Conservation (phyloP, 2,113 vertebrate genomes). For the Calonectris borealis region DNA sequence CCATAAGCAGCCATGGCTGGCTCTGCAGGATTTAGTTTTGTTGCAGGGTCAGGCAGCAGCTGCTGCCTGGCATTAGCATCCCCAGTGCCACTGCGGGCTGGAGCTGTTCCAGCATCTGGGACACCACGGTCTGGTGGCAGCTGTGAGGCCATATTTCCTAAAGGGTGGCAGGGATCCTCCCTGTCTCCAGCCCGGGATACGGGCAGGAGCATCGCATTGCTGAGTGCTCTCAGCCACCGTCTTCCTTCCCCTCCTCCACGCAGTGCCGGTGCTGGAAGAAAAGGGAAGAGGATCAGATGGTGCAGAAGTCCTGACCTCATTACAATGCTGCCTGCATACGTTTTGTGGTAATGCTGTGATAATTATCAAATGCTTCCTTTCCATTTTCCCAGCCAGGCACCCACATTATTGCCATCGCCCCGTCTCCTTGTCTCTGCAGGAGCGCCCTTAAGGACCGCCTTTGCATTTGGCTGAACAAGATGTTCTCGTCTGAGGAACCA, state of each 20-base stretch:
- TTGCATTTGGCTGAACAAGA: slow-evolving; percentile 44
- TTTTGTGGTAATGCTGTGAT: not conserved
- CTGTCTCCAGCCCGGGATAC: not conserved
- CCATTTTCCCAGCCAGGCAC: slow-evolving; percentile 33
- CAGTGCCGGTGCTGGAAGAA: rapidly evolving
- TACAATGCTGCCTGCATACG: not conserved
- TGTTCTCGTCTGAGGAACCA: slow-evolving; percentile 1
- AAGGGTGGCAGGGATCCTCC: not conserved
- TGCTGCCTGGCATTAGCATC: not conserved
- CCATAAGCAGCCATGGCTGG: no score
- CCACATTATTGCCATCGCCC: not conserved
- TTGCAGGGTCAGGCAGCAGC: not conserved
- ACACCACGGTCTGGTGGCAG: not conserved
- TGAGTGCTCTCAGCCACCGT: not conserved
- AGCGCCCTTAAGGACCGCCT: not conserved
- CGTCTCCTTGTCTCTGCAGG: not conserved
- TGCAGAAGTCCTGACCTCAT: not conserved
- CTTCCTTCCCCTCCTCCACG: rapidly evolving
- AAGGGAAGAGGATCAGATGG: not conserved
- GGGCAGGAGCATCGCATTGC: not conserved
- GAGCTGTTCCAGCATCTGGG: not conserved
- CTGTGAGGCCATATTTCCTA: not conserved
- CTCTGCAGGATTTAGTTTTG: not conserved
- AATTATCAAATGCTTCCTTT: not conserved
- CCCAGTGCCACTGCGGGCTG: not conserved